Evolutionary conservation across 2,797 vertebrate genomes (phyloP), one percentile per base, ranked within the genome.

Genomic region (Rhinophrynus dorsalis): DNA sequence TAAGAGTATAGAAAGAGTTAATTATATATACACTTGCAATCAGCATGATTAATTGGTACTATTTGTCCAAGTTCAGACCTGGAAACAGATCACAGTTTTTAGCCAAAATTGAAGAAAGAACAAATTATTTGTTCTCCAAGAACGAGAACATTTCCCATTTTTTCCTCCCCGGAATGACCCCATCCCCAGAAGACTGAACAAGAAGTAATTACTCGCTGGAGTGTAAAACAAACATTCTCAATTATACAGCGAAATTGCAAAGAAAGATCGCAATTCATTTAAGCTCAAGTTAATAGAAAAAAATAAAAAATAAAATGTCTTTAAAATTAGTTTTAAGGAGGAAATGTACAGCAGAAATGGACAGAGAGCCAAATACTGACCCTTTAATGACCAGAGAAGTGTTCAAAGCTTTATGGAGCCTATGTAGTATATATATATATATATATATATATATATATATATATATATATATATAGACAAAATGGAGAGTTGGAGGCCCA

Each of bases 21-120:
- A 67, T 66, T 66, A 73, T 44, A 47, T 51, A 30, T 72, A 30
- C 62, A 54, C 70, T 47, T 27, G 62, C 56, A 73, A 73, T 73
- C 62, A 73, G 70, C 55, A 60, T 59, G 70, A 73, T 73, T 66
- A 73, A 73, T 73, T 73, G 70, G 62, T 67, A 60, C 62, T 42
- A 60, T 60, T 73, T 67, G 70, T 73, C 55, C 70, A 60, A 66
- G 56, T 29, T 37, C 27, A 35, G 58, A 52, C 54, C 70, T 73
- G 70, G 70, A 73, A 66, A 47, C 59, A 67, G 62, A 73, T 73
- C 70, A 66, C 26, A 65, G 69, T 65, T 52, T 72, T 59, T 47
- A 45, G 62, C 70, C 56, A 38, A 44, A 35, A 44, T 13, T 59
- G 37, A 54, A 59, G 45, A 72, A 72, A 66, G 62, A 67, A 73